Conservation (phyloP, 37 sponge, comb jelly and placozoan species). For the Chondrilla cf. caribensis region DNA sequence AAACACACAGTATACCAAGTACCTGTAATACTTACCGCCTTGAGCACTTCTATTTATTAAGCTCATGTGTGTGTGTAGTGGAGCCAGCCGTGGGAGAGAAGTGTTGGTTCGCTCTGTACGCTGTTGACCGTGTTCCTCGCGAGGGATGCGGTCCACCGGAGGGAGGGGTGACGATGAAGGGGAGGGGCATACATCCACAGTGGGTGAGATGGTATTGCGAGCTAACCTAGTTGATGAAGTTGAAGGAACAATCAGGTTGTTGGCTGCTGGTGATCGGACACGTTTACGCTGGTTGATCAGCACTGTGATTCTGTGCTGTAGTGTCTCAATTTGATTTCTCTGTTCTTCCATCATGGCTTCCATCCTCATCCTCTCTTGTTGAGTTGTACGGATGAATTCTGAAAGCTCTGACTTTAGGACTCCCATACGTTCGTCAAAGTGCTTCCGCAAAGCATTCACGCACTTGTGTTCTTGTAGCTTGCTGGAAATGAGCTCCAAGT, state of each 20-base stretch:
- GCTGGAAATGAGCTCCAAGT: not conserved
- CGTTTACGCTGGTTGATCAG: slow-evolving; percentile 1
- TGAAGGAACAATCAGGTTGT: not conserved
- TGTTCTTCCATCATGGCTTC: slow-evolving; percentile 36
- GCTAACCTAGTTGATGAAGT: not conserved
- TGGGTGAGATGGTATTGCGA: not conserved
- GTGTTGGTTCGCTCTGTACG: slow-evolving; percentile 12
- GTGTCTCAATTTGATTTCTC: slow-evolving; percentile 21
- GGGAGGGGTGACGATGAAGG: slow-evolving; percentile 6
- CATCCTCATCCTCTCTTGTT: slow-evolving; percentile 16
- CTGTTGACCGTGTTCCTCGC: not conserved
- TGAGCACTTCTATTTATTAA: slow-evolving; percentile 9
- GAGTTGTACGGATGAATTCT: slow-evolving; percentile 22
- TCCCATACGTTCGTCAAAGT: slow-evolving; percentile 21
- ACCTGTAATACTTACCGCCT: no score
- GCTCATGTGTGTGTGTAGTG: slow-evolving; percentile 51
- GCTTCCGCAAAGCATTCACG: slow-evolving; percentile 28
- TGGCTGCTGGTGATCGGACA: not conserved
- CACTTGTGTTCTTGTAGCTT: slow-evolving; percentile 25
- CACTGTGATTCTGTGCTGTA: slow-evolving; percentile 1
- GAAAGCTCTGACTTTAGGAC: slow-evolving; percentile 8
- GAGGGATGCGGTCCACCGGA: not conserved
- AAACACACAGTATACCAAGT: not conserved
- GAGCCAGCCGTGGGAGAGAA: slow-evolving; percentile 44
- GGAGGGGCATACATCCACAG: not conserved